These are phyloP conservation scores for Cathartes aura DNA, from an alignment of 2,113 vertebrate genomes.

Conservation along the genomic window DNA sequence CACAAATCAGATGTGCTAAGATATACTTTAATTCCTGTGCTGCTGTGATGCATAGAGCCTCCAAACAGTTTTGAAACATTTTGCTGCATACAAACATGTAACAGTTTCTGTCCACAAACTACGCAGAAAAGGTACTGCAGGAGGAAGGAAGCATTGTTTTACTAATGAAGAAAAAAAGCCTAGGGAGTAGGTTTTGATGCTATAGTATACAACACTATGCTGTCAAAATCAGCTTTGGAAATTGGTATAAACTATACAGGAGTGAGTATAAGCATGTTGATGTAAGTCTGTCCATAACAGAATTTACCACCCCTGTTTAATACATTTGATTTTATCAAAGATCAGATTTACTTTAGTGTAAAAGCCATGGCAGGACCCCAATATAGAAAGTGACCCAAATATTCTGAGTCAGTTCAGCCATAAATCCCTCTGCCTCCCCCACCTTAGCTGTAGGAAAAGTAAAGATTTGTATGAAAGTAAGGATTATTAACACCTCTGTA, in stretches of 20 bases:
- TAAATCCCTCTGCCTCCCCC: not conserved
- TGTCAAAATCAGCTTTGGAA: not conserved
- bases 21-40: not conserved
- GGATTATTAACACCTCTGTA: not conserved
- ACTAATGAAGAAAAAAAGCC: not conserved
- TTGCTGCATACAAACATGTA: not conserved
- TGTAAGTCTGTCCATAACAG: not conserved
- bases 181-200: not conserved
- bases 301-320: not conserved
- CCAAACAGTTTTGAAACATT: not conserved
- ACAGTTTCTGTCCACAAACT: not conserved
- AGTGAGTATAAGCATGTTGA: not conserved
- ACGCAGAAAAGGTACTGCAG: not conserved
- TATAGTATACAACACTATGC: accelerated
- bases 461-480: not conserved
- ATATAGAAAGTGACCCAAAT: not conserved
- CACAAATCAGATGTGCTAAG: not conserved
- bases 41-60: not conserved
- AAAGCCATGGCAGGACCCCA: not conserved
- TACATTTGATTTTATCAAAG: not conserved
- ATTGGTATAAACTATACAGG: not conserved
- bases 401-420: not conserved
- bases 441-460: not conserved
- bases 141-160: not conserved
- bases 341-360: not conserved